Evolutionary conservation across 1,140 invertebrate genomes (phyloP).

Genomic region (Drosophila setifemur): DNA sequence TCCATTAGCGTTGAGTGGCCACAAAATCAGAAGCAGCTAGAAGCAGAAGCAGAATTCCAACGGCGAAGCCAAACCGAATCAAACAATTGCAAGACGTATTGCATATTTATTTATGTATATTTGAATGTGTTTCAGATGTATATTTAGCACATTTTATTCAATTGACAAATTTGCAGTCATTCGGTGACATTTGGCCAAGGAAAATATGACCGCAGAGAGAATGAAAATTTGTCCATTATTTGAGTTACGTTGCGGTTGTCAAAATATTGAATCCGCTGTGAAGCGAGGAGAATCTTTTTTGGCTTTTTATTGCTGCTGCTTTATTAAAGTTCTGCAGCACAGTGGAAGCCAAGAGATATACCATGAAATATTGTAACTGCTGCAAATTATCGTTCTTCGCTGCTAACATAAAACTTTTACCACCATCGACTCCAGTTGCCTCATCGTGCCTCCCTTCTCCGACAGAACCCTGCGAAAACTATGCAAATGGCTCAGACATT

Average conservation of each 20-base stretch:
- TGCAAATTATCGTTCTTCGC: slow-evolving; percentile 67
- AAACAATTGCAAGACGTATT: slow-evolving; percentile 39
- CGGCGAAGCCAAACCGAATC: slow-evolving; percentile 9
- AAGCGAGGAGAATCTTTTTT: slow-evolving; percentile 40
- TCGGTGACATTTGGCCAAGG: slow-evolving; percentile 37
- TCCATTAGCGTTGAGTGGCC: slow-evolving; percentile 73
- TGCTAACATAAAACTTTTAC: slow-evolving; percentile 62
- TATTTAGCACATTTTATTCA: slow-evolving; percentile 51
- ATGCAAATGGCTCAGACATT: slow-evolving; percentile 53
- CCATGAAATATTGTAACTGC: slow-evolving; percentile 58
- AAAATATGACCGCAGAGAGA: slow-evolving; percentile 36
- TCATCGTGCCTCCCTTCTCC: slow-evolving; percentile 1
- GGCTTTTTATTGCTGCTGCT: slow-evolving; percentile 42
- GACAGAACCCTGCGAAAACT: slow-evolving; percentile 21
- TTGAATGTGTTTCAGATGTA: slow-evolving; percentile 14
- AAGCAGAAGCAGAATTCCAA: slow-evolving; percentile 10
- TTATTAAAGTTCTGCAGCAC: slow-evolving; percentile 48
- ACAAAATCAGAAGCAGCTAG: slow-evolving; percentile 23
- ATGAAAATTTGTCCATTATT: slow-evolving; percentile 33
- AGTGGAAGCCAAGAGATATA: slow-evolving; percentile 47
- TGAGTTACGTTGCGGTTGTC: slow-evolving; percentile 41
- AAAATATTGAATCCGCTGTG: slow-evolving; percentile 36
- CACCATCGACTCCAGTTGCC: slow-evolving; percentile 17
- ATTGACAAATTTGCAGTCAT: slow-evolving; percentile 43
- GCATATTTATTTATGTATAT: slow-evolving; percentile 42